phyloP scores from a whole-genome alignment of 2,888 invertebrate species.

The Andrena fulva region DNA sequence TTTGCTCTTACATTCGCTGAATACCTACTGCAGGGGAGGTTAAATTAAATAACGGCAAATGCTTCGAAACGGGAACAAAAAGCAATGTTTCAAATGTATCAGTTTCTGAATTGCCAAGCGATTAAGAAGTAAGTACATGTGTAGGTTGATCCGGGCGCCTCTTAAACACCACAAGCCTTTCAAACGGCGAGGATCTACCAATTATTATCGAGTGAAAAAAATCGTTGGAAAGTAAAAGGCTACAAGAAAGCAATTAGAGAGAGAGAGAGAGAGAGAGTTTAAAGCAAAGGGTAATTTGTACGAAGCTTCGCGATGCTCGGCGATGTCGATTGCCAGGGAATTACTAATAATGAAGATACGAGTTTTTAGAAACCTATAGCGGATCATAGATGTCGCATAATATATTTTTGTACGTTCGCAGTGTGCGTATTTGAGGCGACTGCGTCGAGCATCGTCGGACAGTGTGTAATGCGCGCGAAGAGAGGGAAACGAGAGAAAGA shows the following conservation, averaged over 20 bases:
- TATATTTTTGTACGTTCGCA: slow-evolving; percentile 85
- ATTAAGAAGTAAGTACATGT: too few relatives aligned
- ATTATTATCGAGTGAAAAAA: slow-evolving; percentile 1
- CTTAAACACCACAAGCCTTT: not conserved
- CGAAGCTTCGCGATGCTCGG: slow-evolving; percentile 58
- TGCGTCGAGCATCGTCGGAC: slow-evolving; percentile 59
- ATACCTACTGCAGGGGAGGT: not conserved
- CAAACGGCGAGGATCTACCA: too few relatives aligned
- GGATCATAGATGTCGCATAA: slow-evolving; percentile 83
- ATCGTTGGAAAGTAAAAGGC: not conserved
- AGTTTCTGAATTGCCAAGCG: not conserved
- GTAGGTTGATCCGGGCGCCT: too few relatives aligned
- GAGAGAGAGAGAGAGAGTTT: not conserved
- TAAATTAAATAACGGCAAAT: not conserved
- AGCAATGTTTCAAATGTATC: not conserved
- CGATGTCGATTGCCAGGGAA: slow-evolving; percentile 59
- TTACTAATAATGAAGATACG: slow-evolving; percentile 68
- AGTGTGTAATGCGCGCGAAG: not conserved
- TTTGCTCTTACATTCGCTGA: too few relatives aligned
- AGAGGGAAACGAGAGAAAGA: not conserved
- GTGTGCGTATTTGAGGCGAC: slow-evolving; percentile 64
- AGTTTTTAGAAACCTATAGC: slow-evolving; percentile 82
- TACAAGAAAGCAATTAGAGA: not conserved
- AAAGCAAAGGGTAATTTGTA: not conserved
- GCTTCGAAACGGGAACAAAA: not conserved